These are phyloP conservation scores for Parascotia fuliginaria DNA, from an alignment of 2,888 invertebrate species.

Conservation along the genomic window DNA sequence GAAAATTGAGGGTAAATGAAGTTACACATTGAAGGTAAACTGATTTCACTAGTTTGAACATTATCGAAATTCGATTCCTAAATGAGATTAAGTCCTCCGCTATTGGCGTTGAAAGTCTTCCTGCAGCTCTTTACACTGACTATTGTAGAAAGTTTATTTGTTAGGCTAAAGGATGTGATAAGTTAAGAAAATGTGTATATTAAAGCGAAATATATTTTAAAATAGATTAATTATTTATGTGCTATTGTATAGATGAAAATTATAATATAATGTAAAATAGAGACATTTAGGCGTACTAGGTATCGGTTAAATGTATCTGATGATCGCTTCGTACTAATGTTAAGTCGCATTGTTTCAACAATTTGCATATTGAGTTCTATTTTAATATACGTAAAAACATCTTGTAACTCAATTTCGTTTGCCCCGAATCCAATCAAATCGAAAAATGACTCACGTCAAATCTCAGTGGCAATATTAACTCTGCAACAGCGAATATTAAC, in stretches of 20 bases:
- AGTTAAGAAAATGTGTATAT: slow-evolving; percentile 75
- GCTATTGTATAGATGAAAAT: slow-evolving; percentile 68
- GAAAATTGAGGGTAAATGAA: slow-evolving; percentile 22
- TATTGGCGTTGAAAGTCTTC: slow-evolving; percentile 81
- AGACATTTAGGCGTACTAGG: slow-evolving; percentile 54
- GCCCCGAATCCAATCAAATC: not conserved
- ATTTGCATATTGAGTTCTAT: too few species aligned
- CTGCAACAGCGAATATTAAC: not conserved
- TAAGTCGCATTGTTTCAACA: not conserved
- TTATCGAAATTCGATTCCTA: slow-evolving; percentile 31
- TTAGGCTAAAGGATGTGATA: slow-evolving; percentile 84
- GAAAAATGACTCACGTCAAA: not conserved
- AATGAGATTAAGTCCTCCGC: slow-evolving; percentile 32
- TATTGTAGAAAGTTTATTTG: slow-evolving; percentile 80
- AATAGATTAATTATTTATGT: slow-evolving; percentile 67
- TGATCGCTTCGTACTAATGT: slow-evolving; percentile 41
- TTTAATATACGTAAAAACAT: too few species aligned
- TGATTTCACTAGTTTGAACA: slow-evolving; percentile 22
- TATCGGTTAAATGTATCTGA: slow-evolving; percentile 32
- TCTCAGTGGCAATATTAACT: not conserved
- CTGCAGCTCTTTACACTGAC: slow-evolving; percentile 86
- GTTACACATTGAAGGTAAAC: slow-evolving; percentile 26
- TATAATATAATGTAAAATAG: slow-evolving; percentile 62
- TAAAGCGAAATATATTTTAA: slow-evolving; percentile 69
- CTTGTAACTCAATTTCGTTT: not conserved